Percentiles rank a stretch among this genome's conserved stretches.
These are phyloP conservation scores for Recurvirostra avosetta DNA, from an alignment of 2,113 vertebrate species.

Conservation along the genomic window DNA sequence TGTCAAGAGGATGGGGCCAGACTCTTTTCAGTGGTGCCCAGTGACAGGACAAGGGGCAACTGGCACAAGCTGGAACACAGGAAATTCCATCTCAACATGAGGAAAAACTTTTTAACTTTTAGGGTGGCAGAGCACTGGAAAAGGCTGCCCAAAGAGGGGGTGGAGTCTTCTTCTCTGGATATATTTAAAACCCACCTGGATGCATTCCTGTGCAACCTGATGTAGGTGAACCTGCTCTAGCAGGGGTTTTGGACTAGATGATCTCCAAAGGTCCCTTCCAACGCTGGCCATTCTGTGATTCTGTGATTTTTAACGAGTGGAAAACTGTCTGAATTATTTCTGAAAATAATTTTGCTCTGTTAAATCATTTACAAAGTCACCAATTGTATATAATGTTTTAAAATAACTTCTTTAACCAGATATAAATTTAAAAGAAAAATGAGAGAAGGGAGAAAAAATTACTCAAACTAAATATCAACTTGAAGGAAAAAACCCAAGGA, in stretches of 20 bases:
- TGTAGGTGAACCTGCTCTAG: background rate
- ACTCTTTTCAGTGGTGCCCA: background rate
- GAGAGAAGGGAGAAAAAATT: background rate
- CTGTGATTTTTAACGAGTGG: background rate
- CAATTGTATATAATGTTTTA: background rate
- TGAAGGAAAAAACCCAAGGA: background rate
- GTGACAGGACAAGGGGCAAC: background rate
- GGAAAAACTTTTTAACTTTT: background rate
- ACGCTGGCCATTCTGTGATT: background rate
- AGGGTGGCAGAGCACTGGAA: background rate
- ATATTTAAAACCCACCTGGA: background rate
- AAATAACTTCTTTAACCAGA: background rate
- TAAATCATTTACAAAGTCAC: background rate
- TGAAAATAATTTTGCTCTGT: background rate
- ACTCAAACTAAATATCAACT: background rate
- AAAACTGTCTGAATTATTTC: background rate
- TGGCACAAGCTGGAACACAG: background rate
- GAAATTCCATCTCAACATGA: background rate
- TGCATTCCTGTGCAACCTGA: background rate
- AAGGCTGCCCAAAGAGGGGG: background rate
- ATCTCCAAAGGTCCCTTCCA: background rate
- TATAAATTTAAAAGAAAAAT: slow-evolving; percentile 15
- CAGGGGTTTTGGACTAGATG: background rate
- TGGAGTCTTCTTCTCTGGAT: background rate
- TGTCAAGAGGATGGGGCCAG: background rate